Base-by-base conservation (phyloP, 2,113 vertebrate genomes). In the Dromas ardeola region DNA sequence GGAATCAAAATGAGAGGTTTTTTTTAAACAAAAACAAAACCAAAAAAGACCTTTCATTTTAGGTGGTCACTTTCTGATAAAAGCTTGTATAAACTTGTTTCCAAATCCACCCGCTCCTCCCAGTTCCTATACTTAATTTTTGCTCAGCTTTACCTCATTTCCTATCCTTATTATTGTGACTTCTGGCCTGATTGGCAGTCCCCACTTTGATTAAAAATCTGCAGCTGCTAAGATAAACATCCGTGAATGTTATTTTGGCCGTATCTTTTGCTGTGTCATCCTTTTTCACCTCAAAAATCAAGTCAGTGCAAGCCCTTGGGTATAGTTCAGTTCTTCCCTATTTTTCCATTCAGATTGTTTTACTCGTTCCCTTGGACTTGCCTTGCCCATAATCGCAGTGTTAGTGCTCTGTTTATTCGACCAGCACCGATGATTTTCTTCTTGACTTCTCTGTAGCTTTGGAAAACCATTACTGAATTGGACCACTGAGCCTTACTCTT, bases 131-230 rank as follows among this genome's bases (percentile, higher is more conserved):
- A 26, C 43, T 86, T 93, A 82, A 70, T 49, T 86, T 93, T 87
- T 47, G 16, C n/a, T 93, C 47, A 30, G 21, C 19, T 86, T 96
- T 87, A 71, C 65, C 61, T 93, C 83, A 76, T 95, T 95, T 96
- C 86, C 88, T 76, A 1, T 84, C 36, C 22, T 91, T 81, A 45
- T 62, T 89, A 43, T 88, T 95, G 38, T 93, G 76, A 85, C 65
- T 93, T 93, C 55, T 96, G 72, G 50, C 71, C 90, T 79, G 82
- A 79, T 79, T 81, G 73, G 70, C 91, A 93, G 11, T 26, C 52
- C 21, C 15, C 14, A 13, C 15, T 43, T 87, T 66, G 56, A 47
- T 40, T 84, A 81, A 65, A 92, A 91, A 42, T 84, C 80, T 61
- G 59, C n/a, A 86, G 67, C 59, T 84, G 79, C 86, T 92, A 80